Base-by-base conservation (phyloP, 2,888 invertebrate species). In the Dynastes grantii region DNA sequence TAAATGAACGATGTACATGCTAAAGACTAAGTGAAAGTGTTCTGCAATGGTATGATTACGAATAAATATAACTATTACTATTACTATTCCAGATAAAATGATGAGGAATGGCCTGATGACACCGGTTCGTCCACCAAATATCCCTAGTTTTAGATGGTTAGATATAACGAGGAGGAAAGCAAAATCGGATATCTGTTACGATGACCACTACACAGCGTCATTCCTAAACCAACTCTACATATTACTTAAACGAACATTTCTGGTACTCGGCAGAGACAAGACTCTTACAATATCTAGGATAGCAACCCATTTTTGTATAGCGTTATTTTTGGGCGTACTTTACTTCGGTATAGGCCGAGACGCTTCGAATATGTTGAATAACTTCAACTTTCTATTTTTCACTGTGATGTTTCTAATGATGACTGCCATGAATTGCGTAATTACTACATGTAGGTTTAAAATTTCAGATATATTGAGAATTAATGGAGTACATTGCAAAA, bases 381-480 rank as follows among this genome's bases (percentile, higher is more conserved):
- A 96, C 87, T 95, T 95, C 85, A 96, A 96, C 86, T 95, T 95
- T 86, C 91, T 97, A 45, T 98, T 97, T 90, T 98, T 97, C 90
- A 94, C 95, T 80, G 92, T 97, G 75, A 95, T 98, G 93, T 98
- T 98, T 88, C 91, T 98, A 76, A 97, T 98, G 95, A 97, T 96
- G 88, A 97, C 96, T 5, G 95, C 98, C 0, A 96, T 98, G 88
- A 97, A 96, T 89, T 94, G 97, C 13, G 95, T 97, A 78, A 92
- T 96, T 65, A 93, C 98, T 40, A 95, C 95, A 82, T 98, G 98
- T 98, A 91, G 95, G 96, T 93, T 5, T 45, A 8, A n/a, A 9
- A 79, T 77, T 37, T 1, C 2, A 8, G 8, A 11, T 8, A 11
- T 2, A 45, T 45, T 11, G 11, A 45, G 8, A 11, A 8, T 8